A percentile compares a stretch with the other conserved stretches of the same genome.
Evolutionary conservation across 2,113 vertebrate species (phyloP).

Genomic region (Aegithalos caudatus): DNA sequence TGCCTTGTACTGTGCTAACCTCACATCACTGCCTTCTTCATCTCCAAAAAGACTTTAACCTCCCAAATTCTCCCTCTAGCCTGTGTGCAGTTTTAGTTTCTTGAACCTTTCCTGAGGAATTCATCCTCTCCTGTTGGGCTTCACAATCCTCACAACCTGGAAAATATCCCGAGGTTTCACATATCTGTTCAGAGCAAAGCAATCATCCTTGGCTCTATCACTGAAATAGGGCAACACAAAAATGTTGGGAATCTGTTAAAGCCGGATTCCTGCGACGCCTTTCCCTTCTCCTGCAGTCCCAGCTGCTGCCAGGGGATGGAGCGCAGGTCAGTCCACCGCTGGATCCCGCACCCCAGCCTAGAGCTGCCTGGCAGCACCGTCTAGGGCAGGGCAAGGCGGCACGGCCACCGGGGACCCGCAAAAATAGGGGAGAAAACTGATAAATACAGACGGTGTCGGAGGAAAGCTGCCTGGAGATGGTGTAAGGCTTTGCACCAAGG

Average conservation of each 20-base stretch:
- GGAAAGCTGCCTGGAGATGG: background rate
- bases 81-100: background rate
- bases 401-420: background rate
- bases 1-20: background rate
- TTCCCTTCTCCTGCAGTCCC: slow-evolving; percentile 23
- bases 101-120: slow-evolving; percentile 19
- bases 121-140: background rate
- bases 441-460: background rate
- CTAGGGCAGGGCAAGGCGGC: background rate
- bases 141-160: background rate
- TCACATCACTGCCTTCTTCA: background rate
- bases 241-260: slow-evolving; percentile 8
- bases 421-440: background rate
- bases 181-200: background rate
- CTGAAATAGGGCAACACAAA: slow-evolving; percentile 28
- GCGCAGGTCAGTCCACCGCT: background rate
- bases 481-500: background rate
- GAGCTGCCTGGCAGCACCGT: background rate
- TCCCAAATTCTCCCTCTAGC: background rate
- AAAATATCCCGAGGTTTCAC: slow-evolving; percentile 16
- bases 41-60: background rate
- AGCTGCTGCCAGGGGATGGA: slow-evolving; percentile 36
- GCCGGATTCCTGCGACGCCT: background rate
- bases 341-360: background rate
- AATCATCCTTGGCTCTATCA: background rate